Evolutionary conservation across 2,888 invertebrate genomes (phyloP), one percentile per base, ranked within the genome.

Genomic region (Heteromurus nitidus): DNA sequence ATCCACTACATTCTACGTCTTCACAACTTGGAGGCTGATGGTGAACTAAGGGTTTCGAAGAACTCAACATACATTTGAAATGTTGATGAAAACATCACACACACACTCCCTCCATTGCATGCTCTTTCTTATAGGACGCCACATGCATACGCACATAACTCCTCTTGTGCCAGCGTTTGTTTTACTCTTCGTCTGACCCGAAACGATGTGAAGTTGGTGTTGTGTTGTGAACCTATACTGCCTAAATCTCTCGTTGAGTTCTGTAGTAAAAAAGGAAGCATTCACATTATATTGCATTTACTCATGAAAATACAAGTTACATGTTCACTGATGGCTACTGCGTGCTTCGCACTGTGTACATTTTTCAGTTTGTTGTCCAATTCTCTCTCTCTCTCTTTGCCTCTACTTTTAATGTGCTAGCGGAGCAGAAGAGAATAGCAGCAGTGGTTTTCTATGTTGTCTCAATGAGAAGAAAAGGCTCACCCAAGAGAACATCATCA

Each of bases 301-400:
- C 42, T 70, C 70, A 58, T 70, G 58, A 58, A 68, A 69, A 58
- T 70, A 70, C 70, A 70, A 70, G 58, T 58, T 47, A 36, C 47
- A 47, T 47, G 11, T 47, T 47, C 47, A 47, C 47, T 47, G 47
- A 47, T 47, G 11, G 47, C n/a, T 47, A 47, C n/a, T 16, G n/a
- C n/a, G n/a, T n/a, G n/a, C n/a, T n/a, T 20, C 18, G 28, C 18
- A 28, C 50, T 18, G 26, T 42, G 18, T 44, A 42, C 65, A 58
- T 58, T 26, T 24, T 24, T 24, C 47, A 67, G 50, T 65, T 42
- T 42, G 44, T 44, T 18, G 2, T 0, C 31, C n/a, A n/a, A n/a
- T 26, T 55, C 55, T 55, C 55, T 55, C 55, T 24, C 24, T 24
- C 13, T 24, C 3, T 22, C 22, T 55, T 55, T n/a, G 36, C 3